A percentile compares a stretch with the other conserved stretches of the same genome.
Conservation (phyloP, 2,113 vertebrate genomes). For the Pomatorhinus ruficollis region DNA sequence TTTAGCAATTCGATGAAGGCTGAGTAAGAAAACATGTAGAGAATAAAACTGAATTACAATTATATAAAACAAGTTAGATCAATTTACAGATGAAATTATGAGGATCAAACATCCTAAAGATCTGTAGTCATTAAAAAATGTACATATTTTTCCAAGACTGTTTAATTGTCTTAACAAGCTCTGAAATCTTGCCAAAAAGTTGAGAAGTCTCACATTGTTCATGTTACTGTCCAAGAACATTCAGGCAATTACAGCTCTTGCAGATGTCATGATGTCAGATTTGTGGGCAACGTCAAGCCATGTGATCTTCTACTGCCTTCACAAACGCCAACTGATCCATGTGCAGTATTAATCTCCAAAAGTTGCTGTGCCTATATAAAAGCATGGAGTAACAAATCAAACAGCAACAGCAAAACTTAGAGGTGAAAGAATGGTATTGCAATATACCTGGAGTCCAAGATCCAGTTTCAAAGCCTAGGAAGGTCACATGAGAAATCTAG, state of each 20-base stretch:
- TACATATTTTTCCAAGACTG: background rate
- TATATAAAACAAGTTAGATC: background rate
- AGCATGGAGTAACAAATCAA: background rate
- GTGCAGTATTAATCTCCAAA: background rate
- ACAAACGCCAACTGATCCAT: background rate
- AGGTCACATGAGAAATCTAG: background rate
- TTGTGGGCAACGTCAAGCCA: background rate
- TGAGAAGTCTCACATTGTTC: background rate
- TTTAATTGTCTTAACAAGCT: background rate
- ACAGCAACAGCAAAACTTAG: background rate
- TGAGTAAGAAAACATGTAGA: background rate
- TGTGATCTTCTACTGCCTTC: background rate
- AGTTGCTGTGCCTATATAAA: background rate
- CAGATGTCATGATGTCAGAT: constrained; percentile 58
- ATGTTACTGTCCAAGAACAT: background rate
- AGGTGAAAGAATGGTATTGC: background rate
- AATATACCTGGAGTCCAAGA: background rate
- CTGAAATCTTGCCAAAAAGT: constrained; percentile 8
- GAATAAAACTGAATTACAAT: background rate
- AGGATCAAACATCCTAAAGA: background rate
- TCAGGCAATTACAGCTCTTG: background rate
- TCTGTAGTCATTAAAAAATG: background rate
- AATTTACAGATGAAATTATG: background rate
- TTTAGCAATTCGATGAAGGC: background rate
- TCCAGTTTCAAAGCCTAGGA: background rate